These are phyloP conservation scores for Eupithecia subumbrata DNA, from an alignment of 2,888 invertebrate genomes.

Conservation along the genomic window DNA sequence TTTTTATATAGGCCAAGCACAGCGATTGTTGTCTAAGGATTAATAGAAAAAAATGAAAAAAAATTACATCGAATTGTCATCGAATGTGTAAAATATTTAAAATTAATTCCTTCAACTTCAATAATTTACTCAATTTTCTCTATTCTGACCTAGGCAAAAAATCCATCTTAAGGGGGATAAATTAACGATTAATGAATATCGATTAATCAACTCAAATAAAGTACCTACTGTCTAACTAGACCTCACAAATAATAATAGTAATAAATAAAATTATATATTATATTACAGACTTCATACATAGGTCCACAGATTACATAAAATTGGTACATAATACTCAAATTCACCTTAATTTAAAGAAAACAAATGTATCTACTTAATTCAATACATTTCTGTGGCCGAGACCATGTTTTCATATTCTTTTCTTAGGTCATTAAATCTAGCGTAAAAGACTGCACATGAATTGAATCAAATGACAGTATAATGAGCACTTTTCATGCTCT, in stretches of 20 bases:
- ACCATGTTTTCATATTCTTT: background rate
- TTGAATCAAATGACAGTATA: constrained; percentile 1
- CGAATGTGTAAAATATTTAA: background rate
- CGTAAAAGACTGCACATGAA: background rate
- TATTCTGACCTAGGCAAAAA: background rate
- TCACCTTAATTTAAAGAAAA: too few species aligned
- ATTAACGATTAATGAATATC: background rate
- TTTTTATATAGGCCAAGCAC: too few species aligned
- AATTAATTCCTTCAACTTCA: background rate
- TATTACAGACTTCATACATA: too few species aligned
- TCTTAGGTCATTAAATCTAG: background rate
- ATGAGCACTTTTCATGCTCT: background rate
- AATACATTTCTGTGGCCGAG: background rate
- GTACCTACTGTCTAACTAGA: background rate
- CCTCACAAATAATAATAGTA: too few species aligned
- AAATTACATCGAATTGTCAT: background rate
- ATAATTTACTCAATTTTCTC: background rate
- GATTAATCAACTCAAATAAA: background rate
- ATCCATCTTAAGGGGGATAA: background rate
- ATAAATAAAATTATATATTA: too few species aligned
- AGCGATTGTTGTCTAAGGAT: background rate
- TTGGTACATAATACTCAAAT: too few species aligned
- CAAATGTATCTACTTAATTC: background rate
- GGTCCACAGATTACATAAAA: too few species aligned
- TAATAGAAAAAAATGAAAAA: background rate